Conservation (phyloP, 2,113 vertebrate species). For the Oriolus oriolus region DNA sequence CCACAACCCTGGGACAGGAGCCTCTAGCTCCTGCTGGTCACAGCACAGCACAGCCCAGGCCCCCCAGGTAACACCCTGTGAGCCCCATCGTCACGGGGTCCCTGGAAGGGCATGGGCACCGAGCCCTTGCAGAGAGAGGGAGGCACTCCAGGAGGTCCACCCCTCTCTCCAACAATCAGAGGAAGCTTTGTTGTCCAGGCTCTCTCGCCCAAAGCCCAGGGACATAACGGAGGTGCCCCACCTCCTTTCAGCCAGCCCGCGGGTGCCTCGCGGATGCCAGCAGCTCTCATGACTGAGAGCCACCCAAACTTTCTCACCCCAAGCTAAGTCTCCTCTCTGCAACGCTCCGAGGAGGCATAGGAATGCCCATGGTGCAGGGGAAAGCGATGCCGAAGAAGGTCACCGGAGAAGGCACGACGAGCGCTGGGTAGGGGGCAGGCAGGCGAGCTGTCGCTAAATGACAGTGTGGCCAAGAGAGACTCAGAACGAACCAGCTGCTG, state of each 20-base stretch:
- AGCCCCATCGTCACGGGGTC: accelerated
- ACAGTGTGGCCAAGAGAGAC: background rate
- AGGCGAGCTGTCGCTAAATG: background rate
- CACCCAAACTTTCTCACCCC: background rate
- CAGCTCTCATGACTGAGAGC: background rate
- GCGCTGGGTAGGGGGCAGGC: background rate
- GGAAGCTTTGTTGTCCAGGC: background rate
- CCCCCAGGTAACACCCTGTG: accelerated
- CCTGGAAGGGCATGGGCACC: background rate
- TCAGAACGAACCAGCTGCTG: background rate
- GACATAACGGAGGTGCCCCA: background rate
- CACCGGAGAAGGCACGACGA: background rate
- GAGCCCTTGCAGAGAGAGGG: background rate
- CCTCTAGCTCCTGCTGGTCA: background rate
- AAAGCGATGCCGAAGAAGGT: background rate
- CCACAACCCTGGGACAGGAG: background rate
- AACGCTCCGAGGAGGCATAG: accelerated
- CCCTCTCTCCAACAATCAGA: background rate
- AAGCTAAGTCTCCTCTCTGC: background rate
- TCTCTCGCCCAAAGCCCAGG: background rate
- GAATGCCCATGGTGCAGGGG: accelerated
- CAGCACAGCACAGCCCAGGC: background rate
- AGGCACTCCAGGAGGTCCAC: background rate
- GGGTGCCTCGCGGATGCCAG: background rate
- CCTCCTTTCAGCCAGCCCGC: background rate